Conservation (phyloP, 2,113 vertebrate species). For the Shinisaurus crocodilurus region DNA sequence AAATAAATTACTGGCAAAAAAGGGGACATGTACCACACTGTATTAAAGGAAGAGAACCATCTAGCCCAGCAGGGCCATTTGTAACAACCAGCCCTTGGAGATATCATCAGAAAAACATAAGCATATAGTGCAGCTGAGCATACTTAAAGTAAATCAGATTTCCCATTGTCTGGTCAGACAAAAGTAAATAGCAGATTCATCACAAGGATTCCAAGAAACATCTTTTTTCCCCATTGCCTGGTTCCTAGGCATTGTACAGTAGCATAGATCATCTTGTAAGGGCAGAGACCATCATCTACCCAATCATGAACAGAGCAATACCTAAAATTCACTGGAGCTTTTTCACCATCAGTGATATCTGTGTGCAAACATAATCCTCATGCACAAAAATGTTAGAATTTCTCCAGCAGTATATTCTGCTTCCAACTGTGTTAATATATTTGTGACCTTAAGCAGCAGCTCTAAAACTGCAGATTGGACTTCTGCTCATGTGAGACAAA, state of each 20-base stretch:
- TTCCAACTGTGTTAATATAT: slow-evolving; percentile 26
- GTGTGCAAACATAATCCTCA: not conserved
- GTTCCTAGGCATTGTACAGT: not conserved
- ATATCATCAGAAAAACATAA: not conserved
- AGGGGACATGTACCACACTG: not conserved
- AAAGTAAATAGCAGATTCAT: not conserved
- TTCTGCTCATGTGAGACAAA: slow-evolving; percentile 30
- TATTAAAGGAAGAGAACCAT: not conserved
- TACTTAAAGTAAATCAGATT: not conserved
- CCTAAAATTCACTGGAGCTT: not conserved
- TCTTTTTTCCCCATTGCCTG: not conserved
- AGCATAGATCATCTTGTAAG: not conserved
- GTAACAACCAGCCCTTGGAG: not conserved
- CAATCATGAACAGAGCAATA: not conserved
- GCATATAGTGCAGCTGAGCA: not conserved
- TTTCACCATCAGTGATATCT: not conserved
- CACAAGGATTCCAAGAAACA: not conserved
- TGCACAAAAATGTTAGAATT: slow-evolving; percentile 16
- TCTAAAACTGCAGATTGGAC: slow-evolving; percentile 21
- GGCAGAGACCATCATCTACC: not conserved
- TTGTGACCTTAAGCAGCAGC: slow-evolving; percentile 24
- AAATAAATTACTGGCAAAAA: not conserved
- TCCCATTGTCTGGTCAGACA: not conserved
- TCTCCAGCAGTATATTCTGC: not conserved
- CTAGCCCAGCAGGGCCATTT: not conserved